Percentiles rank a stretch among this genome's conserved stretches.
phyloP scores from a whole-genome alignment of 2,113 vertebrate species.

The Maylandia zebra region DNA sequence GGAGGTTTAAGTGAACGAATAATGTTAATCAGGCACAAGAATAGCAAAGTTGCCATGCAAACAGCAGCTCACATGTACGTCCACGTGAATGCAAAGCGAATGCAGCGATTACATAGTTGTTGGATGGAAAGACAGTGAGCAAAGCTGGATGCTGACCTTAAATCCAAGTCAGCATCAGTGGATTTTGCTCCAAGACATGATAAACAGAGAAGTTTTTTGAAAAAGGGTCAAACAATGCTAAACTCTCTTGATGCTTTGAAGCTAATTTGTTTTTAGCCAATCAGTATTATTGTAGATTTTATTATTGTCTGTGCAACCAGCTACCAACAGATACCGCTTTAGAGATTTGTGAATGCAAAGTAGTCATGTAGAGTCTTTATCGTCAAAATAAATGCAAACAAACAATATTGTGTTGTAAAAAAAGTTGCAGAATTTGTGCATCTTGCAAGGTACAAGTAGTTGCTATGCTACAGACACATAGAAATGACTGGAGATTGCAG shows the following conservation, averaged over 20 bases:
- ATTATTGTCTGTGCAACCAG: background rate
- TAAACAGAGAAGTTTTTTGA: fast-evolving
- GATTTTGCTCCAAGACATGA: background rate
- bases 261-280: background rate
- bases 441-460: background rate
- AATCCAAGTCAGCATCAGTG: background rate
- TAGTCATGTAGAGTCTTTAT: background rate
- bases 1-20: background rate
- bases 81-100: background rate
- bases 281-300: background rate
- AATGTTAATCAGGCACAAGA: background rate
- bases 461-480: background rate
- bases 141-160: background rate
- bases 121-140: background rate
- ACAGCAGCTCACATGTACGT: background rate
- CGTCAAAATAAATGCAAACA: background rate
- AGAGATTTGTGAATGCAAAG: background rate
- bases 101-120: background rate
- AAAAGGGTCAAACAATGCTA: background rate
- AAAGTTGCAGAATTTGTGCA: background rate
- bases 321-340: background rate
- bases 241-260: background rate
- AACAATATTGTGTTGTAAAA: background rate
- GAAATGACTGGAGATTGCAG: background rate
- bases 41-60: background rate